A percentile compares a stretch with the other conserved stretches of the same genome.
Evolutionary conservation across 2,888 invertebrate genomes (phyloP).

Genomic region (Rutpela maculata): DNA sequence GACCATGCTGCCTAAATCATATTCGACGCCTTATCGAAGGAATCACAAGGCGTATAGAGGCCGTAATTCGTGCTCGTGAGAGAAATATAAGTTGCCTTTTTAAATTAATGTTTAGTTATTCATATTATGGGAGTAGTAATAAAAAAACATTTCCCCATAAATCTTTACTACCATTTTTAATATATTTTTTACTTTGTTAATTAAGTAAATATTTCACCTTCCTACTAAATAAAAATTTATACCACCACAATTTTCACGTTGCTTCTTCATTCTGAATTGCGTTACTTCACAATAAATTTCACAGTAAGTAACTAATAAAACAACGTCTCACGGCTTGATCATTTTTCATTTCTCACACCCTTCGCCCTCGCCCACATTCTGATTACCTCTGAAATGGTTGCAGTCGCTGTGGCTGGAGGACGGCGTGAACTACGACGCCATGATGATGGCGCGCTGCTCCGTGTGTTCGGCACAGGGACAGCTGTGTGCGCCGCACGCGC

Average conservation of each 20-base stretch:
- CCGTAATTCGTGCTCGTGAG: no score
- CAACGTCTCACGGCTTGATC: background rate
- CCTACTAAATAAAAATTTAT: no score
- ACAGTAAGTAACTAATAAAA: background rate
- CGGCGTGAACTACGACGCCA: slow-evolving; percentile 69
- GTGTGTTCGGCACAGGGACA: slow-evolving; percentile 71
- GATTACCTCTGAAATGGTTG: slow-evolving; percentile 58
- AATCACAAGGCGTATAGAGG: no score
- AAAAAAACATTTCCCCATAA: no score
- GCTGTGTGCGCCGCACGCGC: slow-evolving; percentile 62
- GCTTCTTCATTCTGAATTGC: background rate
- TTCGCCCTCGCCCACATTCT: slow-evolving; percentile 6
- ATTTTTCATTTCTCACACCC: slow-evolving; percentile 5
- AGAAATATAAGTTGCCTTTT: no score
- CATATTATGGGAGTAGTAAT: no score
- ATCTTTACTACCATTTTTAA: no score
- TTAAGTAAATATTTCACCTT: no score
- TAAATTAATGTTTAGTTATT: no score
- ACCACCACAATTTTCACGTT: background rate
- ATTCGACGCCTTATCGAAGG: no score
- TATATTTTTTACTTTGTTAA: no score
- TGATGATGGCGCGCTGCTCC: slow-evolving; percentile 71
- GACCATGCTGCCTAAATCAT: no score
- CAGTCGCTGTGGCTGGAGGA: slow-evolving; percentile 81
- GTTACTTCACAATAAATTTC: background rate